Base-by-base conservation (phyloP, 2,113 vertebrate species). In the Rhinogobius similis region DNA sequence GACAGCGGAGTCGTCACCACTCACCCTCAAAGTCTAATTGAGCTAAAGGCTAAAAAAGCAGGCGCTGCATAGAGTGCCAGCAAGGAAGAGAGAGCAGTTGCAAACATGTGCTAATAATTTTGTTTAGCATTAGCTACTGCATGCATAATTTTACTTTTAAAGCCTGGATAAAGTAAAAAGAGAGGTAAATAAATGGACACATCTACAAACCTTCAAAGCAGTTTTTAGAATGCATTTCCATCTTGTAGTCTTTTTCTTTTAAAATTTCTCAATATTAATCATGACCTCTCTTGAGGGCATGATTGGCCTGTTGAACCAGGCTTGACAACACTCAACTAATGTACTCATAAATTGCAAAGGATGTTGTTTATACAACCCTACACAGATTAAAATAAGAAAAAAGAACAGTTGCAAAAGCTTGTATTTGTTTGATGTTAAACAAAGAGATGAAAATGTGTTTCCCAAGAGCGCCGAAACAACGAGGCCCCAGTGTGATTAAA, bases 1-100 rank as follows among this genome's bases (percentile, higher is more conserved):
- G 96, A 97, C 94, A 95, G 96, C 94, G 94, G 93, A 94, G 95
- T 95, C 95, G 92, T 75, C 77, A 88, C 92, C 87, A 63, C 93
- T 94, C 75, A 95, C 53, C 62, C 63, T 85, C 69, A 75, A 67
- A 74, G 67, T 94, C 94, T 95, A 94, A 96, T 96, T 95, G 94
- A 88, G 91, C 93, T 92, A 94, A 94, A 94, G 94, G 95, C 94
- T 94, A 92, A 91, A 94, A 91, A 29, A 93, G 67, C 93, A 2
- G 41, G 13, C 0, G 10, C 55, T 63, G 9, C 93, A 93, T 92
- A 92, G 92, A 12, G 26, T 18, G 92, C 93, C 92, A 29, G 52
- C 4, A 92, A 92, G 88, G 20, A 91, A 75, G 87, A 87, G 89
- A 89, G 92, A 89, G 93, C 93, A 87, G 90, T 87, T 91, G 93